Evolutionary conservation across 2,113 vertebrate species (phyloP).

Genomic region (Misgurnus mizolepis): DNA sequence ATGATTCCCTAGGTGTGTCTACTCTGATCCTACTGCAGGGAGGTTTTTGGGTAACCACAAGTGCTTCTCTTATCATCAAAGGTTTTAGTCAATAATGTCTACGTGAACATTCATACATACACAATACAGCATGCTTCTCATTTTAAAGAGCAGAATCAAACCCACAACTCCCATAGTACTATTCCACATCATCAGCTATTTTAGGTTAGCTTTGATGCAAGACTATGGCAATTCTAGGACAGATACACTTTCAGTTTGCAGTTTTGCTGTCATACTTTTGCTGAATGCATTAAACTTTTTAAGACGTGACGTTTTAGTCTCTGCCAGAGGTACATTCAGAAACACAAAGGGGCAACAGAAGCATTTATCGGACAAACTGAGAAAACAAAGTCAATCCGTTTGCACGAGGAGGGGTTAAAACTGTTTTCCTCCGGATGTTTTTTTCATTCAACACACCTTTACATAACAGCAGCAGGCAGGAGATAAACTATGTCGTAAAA

Average conservation of each 20-base stretch:
- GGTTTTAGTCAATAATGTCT: background rate
- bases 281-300: background rate
- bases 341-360: background rate
- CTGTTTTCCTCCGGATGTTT: background rate
- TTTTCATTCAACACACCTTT: background rate
- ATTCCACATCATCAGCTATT: background rate
- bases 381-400: background rate
- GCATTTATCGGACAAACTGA: background rate
- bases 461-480: background rate
- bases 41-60: too few relatives aligned
- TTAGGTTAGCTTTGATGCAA: background rate
- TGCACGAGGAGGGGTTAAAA: too few relatives aligned
- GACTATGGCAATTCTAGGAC: background rate
- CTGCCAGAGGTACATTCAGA: background rate
- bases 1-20: background rate
- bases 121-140: background rate
- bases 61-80: background rate
- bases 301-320: background rate
- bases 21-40: background rate
- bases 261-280: background rate
- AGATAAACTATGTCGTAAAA: constrained; percentile 22
- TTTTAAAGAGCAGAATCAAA: too few relatives aligned
- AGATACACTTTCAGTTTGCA: background rate
- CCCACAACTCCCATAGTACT: background rate
- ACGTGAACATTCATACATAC: background rate